phyloP scores from a whole-genome alignment of 2,888 invertebrate genomes.

The Leptopilina myrica region DNA sequence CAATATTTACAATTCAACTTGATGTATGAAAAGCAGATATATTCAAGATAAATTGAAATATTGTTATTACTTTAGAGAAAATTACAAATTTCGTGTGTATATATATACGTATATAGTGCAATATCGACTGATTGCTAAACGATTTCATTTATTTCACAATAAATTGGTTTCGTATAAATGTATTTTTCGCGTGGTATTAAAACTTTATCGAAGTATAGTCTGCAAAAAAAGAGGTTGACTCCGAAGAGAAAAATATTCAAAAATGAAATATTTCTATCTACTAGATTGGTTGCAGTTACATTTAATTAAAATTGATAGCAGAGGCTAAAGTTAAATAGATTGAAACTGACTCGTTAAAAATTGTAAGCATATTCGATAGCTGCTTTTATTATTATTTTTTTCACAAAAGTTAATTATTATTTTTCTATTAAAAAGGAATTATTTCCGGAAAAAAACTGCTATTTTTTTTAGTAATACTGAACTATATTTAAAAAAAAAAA shows the following conservation, averaged over 20 bases:
- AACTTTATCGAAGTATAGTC: background rate
- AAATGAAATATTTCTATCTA: constrained; percentile 13
- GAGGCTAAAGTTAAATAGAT: background rate
- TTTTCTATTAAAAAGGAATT: too few species aligned
- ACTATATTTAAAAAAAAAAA: too few species aligned
- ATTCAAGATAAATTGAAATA: too few species aligned
- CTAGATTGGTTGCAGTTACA: background rate
- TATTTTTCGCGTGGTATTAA: background rate
- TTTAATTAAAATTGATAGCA: constrained; percentile 10
- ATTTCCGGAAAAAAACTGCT: too few species aligned
- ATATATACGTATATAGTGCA: background rate
- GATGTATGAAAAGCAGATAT: too few species aligned
- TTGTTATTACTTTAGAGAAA: too few species aligned
- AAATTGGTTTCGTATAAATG: constrained; percentile 12
- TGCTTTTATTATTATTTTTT: background rate
- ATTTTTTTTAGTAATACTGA: too few species aligned
- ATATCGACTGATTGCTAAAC: constrained; percentile 12
- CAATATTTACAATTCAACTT: too few species aligned
- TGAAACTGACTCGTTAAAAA: background rate
- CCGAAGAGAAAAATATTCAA: constrained; percentile 7
- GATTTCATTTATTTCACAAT: constrained; percentile 12
- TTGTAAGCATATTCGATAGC: background rate
- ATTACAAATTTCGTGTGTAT: too few species aligned
- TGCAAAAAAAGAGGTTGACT: background rate
- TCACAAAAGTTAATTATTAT: too few species aligned